Evolutionary conservation across 2,888 invertebrate species (phyloP), one percentile per base, ranked within the genome.

Genomic region (Thelaira solivaga): DNA sequence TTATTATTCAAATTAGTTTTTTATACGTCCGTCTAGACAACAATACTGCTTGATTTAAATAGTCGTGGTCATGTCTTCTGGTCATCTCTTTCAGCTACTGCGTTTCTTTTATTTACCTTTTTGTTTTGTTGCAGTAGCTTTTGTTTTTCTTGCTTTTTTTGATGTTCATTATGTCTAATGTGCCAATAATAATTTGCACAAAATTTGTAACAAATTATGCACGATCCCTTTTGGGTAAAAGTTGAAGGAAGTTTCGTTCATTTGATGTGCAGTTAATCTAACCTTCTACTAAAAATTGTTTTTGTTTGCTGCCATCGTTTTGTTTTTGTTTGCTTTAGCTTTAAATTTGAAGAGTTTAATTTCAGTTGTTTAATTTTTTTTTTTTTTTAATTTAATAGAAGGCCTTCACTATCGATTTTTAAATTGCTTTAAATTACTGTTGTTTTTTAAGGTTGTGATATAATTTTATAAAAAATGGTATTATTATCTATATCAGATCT

Each of bases 21-120:
- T 77, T 76, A 65, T 34, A 73, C 47, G 81, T 82, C 81, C 47
- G 81, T 82, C 81, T 82, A 81, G 80, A 81, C 81, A n/a, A n/a
- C n/a, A 39, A 43, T 76, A 62, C 47, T 43, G 24, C 36, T 53
- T 45, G 16, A 10, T 8, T 3, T 13, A 18, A 31, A 16, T 59
- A 22, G 34, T 36, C 43, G 61, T 43, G 34, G 43, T 47, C 43
- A 29, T 34, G 45, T 57, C 39, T 36, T 29, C 31, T 72, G 69
- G 57, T 76, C 72, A 61, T 74, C 36, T 36, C 13, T 18, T 24
- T 53, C 51, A 45, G 71, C 64, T 65, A 68, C 74, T 72, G 57
- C 47, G 57, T 64, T 47, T 55, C 39, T 13, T 13, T 53, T 67
- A 7, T n/a, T 29, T 29, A 26, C n/a, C n/a, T n/a, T n/a, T n/a